Conservation (phyloP, 2,797 vertebrate genomes). For the Propithecus perrieri region DNA sequence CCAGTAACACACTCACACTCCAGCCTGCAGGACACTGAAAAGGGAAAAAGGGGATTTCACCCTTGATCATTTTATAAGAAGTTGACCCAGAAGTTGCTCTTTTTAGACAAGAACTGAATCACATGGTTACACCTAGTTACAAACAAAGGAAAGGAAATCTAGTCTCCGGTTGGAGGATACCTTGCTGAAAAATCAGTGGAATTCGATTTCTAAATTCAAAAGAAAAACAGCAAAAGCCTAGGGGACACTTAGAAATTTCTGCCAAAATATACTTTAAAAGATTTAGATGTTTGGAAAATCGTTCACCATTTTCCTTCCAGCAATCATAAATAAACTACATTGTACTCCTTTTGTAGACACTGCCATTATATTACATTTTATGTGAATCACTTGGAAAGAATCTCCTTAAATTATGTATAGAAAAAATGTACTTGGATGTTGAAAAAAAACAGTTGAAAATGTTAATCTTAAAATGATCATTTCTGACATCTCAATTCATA, state of each 20-base stretch:
- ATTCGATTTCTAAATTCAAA: background rate
- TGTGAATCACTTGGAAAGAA: background rate
- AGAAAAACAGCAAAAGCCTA: background rate
- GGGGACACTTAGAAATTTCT: background rate
- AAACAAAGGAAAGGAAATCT: background rate
- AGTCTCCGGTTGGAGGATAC: background rate
- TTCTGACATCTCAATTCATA: background rate
- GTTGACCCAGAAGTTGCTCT: background rate
- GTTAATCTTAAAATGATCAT: background rate
- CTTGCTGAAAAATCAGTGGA: background rate
- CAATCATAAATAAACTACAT: background rate
- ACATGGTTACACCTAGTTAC: background rate
- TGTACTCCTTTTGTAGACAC: background rate
- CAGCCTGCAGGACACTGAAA: background rate
- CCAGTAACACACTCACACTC: background rate
- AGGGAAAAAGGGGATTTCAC: background rate
- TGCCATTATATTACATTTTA: background rate
- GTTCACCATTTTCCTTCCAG: background rate
- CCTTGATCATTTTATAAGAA: background rate
- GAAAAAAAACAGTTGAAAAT: slow-evolving; percentile 10
- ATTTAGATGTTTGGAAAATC: background rate
- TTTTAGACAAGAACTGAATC: background rate
- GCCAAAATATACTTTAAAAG: background rate
- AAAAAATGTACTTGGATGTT: background rate
- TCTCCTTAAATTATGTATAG: background rate